Conservation (phyloP, 2,888 invertebrate species). For the Agrochola litura region DNA sequence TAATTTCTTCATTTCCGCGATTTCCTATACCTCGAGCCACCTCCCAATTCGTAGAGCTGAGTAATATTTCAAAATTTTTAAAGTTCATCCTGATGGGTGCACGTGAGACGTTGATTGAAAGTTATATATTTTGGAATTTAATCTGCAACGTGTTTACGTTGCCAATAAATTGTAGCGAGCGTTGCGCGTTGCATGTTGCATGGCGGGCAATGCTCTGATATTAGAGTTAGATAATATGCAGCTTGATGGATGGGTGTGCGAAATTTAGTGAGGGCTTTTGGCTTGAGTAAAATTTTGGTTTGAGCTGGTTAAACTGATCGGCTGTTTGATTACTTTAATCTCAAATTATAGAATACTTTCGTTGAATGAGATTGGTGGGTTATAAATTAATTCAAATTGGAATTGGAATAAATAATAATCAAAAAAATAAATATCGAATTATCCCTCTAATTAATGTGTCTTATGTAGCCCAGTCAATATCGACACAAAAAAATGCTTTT, state of each 20-base stretch:
- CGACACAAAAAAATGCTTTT: too few species aligned
- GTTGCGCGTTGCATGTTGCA: constrained; percentile 46
- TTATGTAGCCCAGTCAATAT: too few species aligned
- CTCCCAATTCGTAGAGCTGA: constrained; percentile 67
- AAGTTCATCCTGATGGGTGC: constrained; percentile 75
- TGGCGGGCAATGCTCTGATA: constrained; percentile 49
- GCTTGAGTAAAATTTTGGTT: background rate
- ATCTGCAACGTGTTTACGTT: constrained; percentile 73
- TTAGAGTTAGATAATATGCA: constrained; percentile 47
- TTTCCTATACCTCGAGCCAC: constrained; percentile 51
- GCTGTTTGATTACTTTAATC: background rate
- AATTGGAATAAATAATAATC: background rate
- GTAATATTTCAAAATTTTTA: constrained; percentile 85
- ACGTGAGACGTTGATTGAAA: constrained; percentile 82
- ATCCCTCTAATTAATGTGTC: background rate
- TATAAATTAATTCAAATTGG: background rate
- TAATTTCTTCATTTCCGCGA: constrained; percentile 40
- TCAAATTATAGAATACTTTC: background rate
- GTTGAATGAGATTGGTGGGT: background rate
- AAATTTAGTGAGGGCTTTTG: constrained; percentile 17
- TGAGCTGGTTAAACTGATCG: background rate
- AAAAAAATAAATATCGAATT: background rate
- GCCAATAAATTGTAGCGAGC: constrained; percentile 65
- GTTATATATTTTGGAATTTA: constrained; percentile 80
- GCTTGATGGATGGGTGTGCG: constrained; percentile 47